Evolutionary conservation across 2,113 vertebrate species (phyloP).

Genomic region (Heterochromis multidens): DNA sequence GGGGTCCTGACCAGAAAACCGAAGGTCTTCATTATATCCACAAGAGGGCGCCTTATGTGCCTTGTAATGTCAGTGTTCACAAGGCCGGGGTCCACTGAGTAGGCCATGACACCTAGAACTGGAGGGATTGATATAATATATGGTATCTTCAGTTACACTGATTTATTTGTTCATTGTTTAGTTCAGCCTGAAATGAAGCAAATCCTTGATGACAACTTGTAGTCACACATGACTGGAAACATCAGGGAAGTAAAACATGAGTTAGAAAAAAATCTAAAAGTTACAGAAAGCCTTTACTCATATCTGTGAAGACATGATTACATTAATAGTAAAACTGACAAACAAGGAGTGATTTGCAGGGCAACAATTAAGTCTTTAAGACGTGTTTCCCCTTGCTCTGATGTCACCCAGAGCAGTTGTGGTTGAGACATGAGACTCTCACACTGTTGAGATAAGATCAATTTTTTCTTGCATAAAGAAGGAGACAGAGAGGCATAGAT

Average conservation of each 20-base stretch:
- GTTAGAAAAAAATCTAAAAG: not conserved
- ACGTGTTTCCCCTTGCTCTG: not conserved
- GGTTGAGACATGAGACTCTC: conserved; percentile 64
- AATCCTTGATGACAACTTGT: not conserved
- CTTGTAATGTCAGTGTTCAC: conserved; percentile 64
- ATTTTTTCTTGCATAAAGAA: not conserved
- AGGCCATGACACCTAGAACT: conserved; percentile 65
- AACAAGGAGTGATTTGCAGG: not conserved
- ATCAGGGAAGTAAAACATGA: not conserved
- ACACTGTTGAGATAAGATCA: conserved; percentile 9
- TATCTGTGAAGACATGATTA: not conserved
- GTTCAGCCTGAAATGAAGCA: not conserved
- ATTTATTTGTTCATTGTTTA: not conserved
- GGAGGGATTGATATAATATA: not conserved
- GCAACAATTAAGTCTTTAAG: not conserved
- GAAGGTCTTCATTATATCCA: conserved; percentile 28
- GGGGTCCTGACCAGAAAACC: conserved; percentile 57
- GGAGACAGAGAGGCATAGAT: not conserved
- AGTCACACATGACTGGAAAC: not conserved
- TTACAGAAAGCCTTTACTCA: not conserved
- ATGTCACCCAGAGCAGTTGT: conserved; percentile 19
- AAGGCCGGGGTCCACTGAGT: conserved; percentile 67
- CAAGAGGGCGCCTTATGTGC: conserved; percentile 47
- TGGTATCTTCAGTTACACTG: not conserved
- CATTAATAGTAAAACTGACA: not conserved